Evolutionary conservation across 1,140 invertebrate species (phyloP).

Genomic region (Phenacoccus solenopsis): DNA sequence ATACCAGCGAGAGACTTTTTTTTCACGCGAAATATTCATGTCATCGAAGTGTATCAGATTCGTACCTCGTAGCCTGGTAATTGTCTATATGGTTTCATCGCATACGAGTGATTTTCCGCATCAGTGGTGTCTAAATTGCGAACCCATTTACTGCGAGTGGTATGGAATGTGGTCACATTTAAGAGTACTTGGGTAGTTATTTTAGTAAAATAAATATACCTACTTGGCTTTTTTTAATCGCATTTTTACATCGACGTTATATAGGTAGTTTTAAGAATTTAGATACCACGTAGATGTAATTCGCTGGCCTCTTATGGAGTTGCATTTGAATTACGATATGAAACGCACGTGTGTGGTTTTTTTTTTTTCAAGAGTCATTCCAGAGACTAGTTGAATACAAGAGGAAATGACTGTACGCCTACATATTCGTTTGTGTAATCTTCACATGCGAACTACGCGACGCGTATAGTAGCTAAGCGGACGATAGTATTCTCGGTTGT

Average conservation of each 20-base stretch:
- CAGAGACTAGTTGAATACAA: neutral
- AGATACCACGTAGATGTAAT: no score
- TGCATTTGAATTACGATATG: neutral
- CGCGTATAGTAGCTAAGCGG: neutral
- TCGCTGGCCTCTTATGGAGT: no score
- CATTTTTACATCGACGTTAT: neutral
- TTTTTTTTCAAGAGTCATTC: neutral
- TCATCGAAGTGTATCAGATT: neutral
- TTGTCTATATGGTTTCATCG: no score
- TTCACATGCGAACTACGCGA: neutral
- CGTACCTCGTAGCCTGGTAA: neutral
- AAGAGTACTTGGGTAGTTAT: no score
- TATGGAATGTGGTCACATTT: neutral
- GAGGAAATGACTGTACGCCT: neutral
- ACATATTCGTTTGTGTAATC: slow-evolving; percentile 2
- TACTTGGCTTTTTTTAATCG: neutral
- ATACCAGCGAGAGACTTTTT: no score
- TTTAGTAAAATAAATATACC: no score
- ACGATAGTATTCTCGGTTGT: neutral
- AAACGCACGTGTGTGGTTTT: neutral
- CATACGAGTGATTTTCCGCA: neutral
- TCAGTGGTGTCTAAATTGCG: neutral
- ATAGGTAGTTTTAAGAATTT: no score
- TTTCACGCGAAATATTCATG: neutral
- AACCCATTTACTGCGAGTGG: neutral